Conservation (phyloP, 2,797 vertebrate species). For the Crypturellus tataupa region DNA sequence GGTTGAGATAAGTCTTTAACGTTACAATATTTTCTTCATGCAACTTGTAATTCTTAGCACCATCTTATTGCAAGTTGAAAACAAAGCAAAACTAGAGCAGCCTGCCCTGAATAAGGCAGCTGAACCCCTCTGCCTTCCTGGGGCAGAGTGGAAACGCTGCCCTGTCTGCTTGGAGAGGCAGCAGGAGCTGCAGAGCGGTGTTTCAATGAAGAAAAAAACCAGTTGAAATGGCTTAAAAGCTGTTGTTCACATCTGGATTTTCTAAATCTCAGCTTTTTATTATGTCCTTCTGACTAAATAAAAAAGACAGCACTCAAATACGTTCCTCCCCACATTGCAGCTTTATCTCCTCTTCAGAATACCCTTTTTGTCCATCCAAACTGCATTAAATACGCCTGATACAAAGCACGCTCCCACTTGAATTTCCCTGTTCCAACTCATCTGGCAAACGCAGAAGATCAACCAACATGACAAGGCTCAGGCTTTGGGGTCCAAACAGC, state of each 20-base stretch:
- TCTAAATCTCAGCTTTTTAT: background rate
- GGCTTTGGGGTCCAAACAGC: conserved; percentile 22
- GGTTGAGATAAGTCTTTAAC: background rate
- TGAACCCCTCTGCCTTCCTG: background rate
- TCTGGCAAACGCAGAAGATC: conserved; percentile 46
- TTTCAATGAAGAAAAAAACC: background rate
- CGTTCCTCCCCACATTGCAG: background rate
- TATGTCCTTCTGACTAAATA: background rate
- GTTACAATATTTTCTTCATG: rapidly evolving
- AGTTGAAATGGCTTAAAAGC: background rate
- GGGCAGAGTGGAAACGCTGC: background rate
- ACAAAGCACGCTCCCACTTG: background rate
- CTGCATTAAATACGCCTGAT: rapidly evolving
- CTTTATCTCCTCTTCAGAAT: background rate
- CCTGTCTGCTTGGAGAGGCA: background rate
- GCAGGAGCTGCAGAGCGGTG: background rate
- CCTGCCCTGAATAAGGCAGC: background rate
- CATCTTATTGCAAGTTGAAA: background rate
- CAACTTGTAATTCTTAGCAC: background rate
- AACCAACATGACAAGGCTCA: background rate
- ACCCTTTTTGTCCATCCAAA: background rate
- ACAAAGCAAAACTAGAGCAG: background rate
- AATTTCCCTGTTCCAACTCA: conserved; percentile 34
- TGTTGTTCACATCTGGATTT: background rate
- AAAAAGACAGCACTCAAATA: background rate